Percentiles rank a stretch among this genome's conserved stretches.
phyloP scores from a whole-genome alignment of 2,888 invertebrate genomes.

The Pristionchus exspectatus region DNA sequence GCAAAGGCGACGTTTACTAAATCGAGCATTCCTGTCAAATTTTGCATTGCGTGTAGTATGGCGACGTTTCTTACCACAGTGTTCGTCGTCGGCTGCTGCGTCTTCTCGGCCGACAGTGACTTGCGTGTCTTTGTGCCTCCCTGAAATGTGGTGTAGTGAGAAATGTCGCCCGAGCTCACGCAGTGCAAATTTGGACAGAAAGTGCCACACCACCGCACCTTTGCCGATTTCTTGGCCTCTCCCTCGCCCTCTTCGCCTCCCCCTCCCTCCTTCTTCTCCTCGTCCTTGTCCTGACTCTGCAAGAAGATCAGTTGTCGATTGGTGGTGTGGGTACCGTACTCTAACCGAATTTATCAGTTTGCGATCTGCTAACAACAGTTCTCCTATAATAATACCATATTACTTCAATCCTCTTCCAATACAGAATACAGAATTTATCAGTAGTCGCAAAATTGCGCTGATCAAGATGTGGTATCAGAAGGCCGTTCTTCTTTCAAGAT shows the following conservation, averaged over 20 bases:
- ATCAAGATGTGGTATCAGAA: too few species aligned
- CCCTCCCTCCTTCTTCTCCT: background rate
- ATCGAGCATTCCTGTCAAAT: background rate
- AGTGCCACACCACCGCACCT: background rate
- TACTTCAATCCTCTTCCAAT: too few species aligned
- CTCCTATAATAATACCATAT: too few species aligned
- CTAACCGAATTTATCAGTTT: too few species aligned
- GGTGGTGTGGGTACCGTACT: background rate
- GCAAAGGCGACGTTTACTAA: background rate
- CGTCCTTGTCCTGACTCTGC: slow-evolving; percentile 8
- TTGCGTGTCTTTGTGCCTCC: background rate
- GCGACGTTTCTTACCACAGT: background rate
- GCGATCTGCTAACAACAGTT: too few species aligned
- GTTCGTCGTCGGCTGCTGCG: background rate
- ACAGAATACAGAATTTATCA: too few species aligned
- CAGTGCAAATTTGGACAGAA: background rate
- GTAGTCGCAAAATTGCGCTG: too few species aligned
- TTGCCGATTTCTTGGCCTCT: slow-evolving; percentile 9
- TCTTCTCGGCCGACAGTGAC: slow-evolving; percentile 5
- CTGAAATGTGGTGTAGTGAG: background rate
- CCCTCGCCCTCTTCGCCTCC: background rate
- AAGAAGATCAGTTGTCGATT: background rate
- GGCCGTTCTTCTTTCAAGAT: too few species aligned
- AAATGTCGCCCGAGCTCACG: background rate
- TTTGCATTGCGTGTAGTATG: too few species aligned